Percentiles rank a stretch among this genome's conserved stretches.
phyloP scores from a whole-genome alignment of 2,888 invertebrate genomes.

The Andrena praecox region DNA sequence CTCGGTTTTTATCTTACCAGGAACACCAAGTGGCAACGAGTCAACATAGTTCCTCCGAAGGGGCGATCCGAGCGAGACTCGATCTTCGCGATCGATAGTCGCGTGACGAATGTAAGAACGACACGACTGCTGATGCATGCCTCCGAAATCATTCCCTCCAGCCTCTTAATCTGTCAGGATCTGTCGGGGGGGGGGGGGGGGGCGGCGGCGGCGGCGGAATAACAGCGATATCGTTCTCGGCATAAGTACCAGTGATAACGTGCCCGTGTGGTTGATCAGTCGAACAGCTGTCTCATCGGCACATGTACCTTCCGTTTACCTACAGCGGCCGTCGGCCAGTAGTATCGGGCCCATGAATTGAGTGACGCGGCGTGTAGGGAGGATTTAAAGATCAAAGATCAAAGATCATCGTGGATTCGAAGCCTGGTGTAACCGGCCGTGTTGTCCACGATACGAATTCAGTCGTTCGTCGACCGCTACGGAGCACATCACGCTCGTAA shows the following conservation, averaged over 20 bases:
- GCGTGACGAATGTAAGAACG: slow-evolving; percentile 43
- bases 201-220: too few relatives aligned
- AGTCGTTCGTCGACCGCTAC: slow-evolving; percentile 67
- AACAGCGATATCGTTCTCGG: slow-evolving; percentile 48
- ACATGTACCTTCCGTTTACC: slow-evolving; percentile 12
- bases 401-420: slow-evolving; percentile 63
- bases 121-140: slow-evolving; percentile 27
- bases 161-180: background rate
- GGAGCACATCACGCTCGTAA: slow-evolving; percentile 36
- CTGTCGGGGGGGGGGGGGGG: background rate
- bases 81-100: slow-evolving; percentile 51
- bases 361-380: background rate
- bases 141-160: background rate
- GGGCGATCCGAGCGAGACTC: slow-evolving; percentile 6
- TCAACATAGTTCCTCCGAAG: background rate
- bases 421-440: slow-evolving; percentile 43
- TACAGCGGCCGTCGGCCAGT: slow-evolving; percentile 5
- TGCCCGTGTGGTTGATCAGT: background rate
- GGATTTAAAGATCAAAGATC: slow-evolving; percentile 66
- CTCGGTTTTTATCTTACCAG: slow-evolving; percentile 24
- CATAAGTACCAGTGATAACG: slow-evolving; percentile 19
- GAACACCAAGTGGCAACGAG: background rate
- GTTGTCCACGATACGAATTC: slow-evolving; percentile 53
- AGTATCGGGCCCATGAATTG: background rate
- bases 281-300: slow-evolving; percentile 40